Evolutionary conservation across 2,797 vertebrate species (phyloP).

Genomic region (Synaphobranchus kaupii): DNA sequence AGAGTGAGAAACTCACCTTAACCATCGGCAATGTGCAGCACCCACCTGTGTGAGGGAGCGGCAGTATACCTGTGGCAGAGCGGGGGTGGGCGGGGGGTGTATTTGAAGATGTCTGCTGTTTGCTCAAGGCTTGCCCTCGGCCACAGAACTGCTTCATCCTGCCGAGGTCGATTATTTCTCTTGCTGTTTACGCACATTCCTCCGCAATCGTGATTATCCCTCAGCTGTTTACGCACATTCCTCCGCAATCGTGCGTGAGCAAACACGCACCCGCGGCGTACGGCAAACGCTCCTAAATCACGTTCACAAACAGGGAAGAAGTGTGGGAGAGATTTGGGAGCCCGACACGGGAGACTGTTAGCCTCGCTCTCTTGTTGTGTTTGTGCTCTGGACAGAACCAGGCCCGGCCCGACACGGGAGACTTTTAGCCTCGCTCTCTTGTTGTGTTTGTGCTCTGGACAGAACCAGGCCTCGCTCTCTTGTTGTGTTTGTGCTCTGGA

Average conservation of each 20-base stretch:
- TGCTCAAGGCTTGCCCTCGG: not conserved
- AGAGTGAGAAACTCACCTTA: no score
- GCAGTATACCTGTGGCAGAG: not conserved
- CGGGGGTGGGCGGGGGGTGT: no score
- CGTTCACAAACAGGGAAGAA: not conserved
- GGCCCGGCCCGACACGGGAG: no score
- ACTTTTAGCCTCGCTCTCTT: no score
- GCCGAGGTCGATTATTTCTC: not conserved
- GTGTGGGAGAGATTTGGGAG: not conserved
- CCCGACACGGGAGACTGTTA: no score
- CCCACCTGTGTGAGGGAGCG: not conserved
- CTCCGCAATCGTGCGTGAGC: not conserved
- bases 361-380: not conserved
- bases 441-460: not conserved
- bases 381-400: not conserved
- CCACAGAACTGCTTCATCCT: not conserved
- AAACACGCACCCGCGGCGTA: not conserved
- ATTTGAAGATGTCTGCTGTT: not conserved
- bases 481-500: not conserved
- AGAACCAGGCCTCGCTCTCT: no score
- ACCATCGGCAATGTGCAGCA: not conserved
- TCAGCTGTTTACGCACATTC: not conserved
- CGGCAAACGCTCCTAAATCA: not conserved
- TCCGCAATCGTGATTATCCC: not conserved
- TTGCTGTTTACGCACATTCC: not conserved